Evolutionary conservation across 2,113 vertebrate genomes (phyloP).

Genomic region (Pyrgilauda ruficollis): DNA sequence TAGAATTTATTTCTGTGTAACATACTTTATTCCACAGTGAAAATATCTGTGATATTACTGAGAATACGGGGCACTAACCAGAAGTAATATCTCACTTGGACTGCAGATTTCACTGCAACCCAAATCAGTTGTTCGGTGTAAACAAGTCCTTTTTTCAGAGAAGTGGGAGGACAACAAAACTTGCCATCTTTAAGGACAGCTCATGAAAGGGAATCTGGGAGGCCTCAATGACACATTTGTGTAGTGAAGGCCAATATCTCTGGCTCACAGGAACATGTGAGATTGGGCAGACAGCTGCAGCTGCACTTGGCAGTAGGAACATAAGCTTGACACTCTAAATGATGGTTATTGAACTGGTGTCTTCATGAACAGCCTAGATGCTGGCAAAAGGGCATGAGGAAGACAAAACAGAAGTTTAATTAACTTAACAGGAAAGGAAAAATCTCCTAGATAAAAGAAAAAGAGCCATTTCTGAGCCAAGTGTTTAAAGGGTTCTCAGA

Average conservation of each 20-base stretch:
- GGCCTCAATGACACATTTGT: not conserved
- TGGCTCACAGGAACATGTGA: not conserved
- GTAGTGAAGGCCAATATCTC: not conserved
- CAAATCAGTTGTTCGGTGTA: not conserved
- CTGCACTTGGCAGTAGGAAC: conserved; percentile 3
- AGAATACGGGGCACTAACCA: not conserved
- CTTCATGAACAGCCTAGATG: not conserved
- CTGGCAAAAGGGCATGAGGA: conserved; percentile 42
- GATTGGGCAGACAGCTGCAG: not conserved
- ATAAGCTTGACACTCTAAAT: not conserved
- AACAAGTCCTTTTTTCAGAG: not conserved
- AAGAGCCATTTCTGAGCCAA: conserved; percentile 43
- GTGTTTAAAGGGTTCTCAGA: conserved; percentile 45
- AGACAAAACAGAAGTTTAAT: conserved; percentile 60
- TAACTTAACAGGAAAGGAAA: conserved; percentile 61
- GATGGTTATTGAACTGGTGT: conserved; percentile 2
- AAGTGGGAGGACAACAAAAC: not conserved
- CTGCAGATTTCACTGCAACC: not conserved
- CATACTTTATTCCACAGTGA: not conserved
- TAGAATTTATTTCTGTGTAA: not conserved
- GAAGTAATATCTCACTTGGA: not conserved
- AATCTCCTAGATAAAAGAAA: conserved; percentile 56
- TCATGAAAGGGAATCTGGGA: not conserved
- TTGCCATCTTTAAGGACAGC: not conserved
- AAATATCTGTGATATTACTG: not conserved